Base-by-base conservation (phyloP, 2,888 invertebrate genomes). In the Sesia bembeciformis region DNA sequence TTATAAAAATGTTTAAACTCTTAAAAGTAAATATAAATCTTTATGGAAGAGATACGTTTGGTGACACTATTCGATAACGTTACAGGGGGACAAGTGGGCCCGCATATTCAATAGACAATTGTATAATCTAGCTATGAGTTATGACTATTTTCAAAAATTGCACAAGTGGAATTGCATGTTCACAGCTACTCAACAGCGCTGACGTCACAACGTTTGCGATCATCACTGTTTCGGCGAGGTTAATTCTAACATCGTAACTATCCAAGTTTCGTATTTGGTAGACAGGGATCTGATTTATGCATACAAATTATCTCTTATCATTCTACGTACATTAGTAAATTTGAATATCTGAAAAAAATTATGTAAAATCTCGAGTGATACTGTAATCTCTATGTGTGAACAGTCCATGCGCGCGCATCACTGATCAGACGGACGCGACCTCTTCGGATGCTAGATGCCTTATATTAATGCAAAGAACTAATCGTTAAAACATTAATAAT, bases 81-180 rank as follows among this genome's bases (percentile, higher is more conserved):
- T 81, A 76, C 66, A 68, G 71, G 40, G 68, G 40, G 68, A 74
- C 70, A 74, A 80, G 86, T 87, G 88, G 88, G 88, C 87, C 82
- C 88, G 84, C 82, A 86, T 78, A 85, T 87, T 85, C 76, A 84
- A 87, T 83, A 86, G 82, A 81, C 78, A 82, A 84, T 82, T 86
- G 87, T 86, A 82, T 85, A 85, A 81, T 78, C 86, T 87, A 88
- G 82, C 81, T 89, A 88, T 84, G 84, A 84, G 80, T 85, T 87
- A 87, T 85, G 87, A 88, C 88, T 88, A 88, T 89, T 83, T 82
- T 67, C 78, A 84, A 82, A 87, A 87, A 89, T 89, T 89, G 88
- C 88, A 89, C 88, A 87, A 84, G 84, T 88, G 85, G 83, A 83
- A 84, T 86, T 86, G 84, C 80, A 81, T 85, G 82, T 86, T 87